phyloP scores from a whole-genome alignment of 2,113 vertebrate species.

The Canis aureus region DNA sequence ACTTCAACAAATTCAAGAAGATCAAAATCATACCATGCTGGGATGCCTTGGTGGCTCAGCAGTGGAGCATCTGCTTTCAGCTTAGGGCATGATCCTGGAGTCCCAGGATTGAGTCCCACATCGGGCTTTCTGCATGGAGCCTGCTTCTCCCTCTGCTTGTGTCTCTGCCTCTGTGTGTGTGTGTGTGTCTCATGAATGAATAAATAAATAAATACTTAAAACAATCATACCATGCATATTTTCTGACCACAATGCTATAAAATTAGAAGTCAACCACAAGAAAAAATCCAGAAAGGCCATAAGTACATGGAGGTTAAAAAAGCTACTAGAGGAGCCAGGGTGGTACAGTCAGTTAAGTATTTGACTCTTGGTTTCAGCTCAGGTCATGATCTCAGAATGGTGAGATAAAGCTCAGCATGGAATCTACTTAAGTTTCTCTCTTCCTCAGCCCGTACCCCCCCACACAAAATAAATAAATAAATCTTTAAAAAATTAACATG shows the following conservation, averaged over 20 bases:
- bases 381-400: background rate
- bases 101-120: too few relatives aligned
- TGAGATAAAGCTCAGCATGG: background rate
- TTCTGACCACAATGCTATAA: background rate
- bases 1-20: background rate
- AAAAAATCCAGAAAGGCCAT: background rate
- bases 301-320: background rate
- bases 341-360: background rate
- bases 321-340: background rate
- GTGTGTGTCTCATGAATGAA: too few relatives aligned
- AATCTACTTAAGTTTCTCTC: background rate
- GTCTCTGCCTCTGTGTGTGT: too few relatives aligned
- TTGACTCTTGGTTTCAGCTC: background rate
- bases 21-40: background rate
- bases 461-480: background rate
- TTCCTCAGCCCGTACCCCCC: background rate
- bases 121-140: too few relatives aligned
- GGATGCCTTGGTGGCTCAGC: too few relatives aligned
- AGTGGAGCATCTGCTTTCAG: too few relatives aligned
- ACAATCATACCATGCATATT: background rate
- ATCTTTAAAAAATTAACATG: too few relatives aligned
- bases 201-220: too few relatives aligned
- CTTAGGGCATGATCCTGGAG: too few relatives aligned
- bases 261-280: background rate
- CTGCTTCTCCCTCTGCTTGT: too few relatives aligned